These are phyloP conservation scores for Daubentonia madagascariensis DNA, from an alignment of 2,113 vertebrate genomes.

Conservation along the genomic window DNA sequence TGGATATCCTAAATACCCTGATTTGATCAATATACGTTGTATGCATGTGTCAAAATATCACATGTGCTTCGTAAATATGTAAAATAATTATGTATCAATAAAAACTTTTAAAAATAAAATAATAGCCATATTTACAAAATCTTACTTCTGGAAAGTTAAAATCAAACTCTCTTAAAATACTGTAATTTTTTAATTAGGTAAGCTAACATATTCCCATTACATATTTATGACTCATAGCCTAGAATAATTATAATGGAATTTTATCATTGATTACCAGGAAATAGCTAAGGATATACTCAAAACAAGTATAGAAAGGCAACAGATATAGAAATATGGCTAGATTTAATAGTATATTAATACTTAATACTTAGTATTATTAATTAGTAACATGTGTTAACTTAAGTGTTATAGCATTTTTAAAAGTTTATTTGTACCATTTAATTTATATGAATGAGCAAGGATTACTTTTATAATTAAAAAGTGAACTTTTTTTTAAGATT, in stretches of 20 bases:
- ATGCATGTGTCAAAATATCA: background rate
- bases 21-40: background rate
- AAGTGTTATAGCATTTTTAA: background rate
- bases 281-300: background rate
- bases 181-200: background rate
- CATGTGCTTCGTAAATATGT: background rate
- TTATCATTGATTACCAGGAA: background rate
- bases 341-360: no score
- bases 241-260: constrained; percentile 10
- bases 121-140: background rate
- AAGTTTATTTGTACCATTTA: background rate
- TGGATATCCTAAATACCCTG: background rate
- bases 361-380: background rate
- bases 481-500: background rate
- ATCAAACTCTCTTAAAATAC: background rate
- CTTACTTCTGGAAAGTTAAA: background rate
- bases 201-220: background rate
- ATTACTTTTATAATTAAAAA: background rate
- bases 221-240: background rate
- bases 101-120: background rate
- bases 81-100: background rate
- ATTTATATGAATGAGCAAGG: background rate
- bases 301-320: background rate
- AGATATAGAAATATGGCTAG: background rate
- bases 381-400: background rate